Evolutionary conservation across 2,113 vertebrate genomes (phyloP).

Genomic region (Trematocara zebra): DNA sequence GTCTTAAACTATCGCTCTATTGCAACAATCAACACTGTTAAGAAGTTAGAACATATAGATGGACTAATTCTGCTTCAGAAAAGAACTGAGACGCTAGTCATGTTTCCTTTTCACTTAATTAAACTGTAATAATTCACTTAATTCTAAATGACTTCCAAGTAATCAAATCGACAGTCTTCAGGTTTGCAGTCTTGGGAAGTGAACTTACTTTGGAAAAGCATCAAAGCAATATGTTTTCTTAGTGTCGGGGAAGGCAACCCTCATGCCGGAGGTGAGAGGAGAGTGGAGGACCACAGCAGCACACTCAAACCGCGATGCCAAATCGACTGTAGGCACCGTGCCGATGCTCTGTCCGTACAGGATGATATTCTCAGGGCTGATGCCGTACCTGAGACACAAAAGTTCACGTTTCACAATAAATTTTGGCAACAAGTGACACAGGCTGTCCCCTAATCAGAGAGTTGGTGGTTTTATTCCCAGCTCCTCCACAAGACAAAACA

Average conservation of each 20-base stretch:
- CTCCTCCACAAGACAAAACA: background rate
- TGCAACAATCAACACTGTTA: background rate
- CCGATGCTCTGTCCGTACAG: slow-evolving; percentile 96
- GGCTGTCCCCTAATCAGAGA: background rate
- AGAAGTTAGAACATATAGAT: background rate
- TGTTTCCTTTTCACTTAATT: background rate
- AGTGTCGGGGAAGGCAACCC: slow-evolving; percentile 96
- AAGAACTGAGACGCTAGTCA: background rate
- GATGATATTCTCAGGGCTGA: slow-evolving; percentile 97
- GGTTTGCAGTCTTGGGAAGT: background rate
- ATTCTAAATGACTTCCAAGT: background rate
- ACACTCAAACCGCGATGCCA: slow-evolving; percentile 95
- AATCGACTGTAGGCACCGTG: slow-evolving; percentile 93
- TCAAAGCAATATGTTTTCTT: slow-evolving; percentile 99
- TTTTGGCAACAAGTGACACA: background rate
- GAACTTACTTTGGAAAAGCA: slow-evolving; percentile 90
- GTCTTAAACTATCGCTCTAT: background rate
- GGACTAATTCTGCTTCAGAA: background rate
- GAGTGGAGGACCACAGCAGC: slow-evolving; percentile 96
- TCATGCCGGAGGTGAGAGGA: slow-evolving; percentile 96
- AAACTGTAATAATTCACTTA: background rate
- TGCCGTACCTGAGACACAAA: slow-evolving; percentile 82
- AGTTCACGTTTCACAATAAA: background rate
- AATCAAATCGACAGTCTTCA: background rate
- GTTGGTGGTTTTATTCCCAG: background rate